phyloP scores from a whole-genome alignment of 2,797 vertebrate genomes.

The Gymnopithys bicolor region DNA sequence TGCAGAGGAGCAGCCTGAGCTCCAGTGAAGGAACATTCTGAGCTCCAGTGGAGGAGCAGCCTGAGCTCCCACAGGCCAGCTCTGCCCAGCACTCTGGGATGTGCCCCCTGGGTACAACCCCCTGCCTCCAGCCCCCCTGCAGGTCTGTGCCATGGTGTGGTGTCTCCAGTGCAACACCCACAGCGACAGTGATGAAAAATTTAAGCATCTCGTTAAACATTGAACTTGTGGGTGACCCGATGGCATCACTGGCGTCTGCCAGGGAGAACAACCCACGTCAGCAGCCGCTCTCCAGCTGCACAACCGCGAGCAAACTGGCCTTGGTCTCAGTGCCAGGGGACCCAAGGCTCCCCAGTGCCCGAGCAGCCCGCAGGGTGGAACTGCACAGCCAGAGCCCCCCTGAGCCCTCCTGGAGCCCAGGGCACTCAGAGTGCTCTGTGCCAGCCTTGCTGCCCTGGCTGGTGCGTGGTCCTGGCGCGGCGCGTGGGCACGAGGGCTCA shows the following conservation, averaged over 20 bases:
- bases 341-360: rapidly evolving
- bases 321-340: rapidly evolving
- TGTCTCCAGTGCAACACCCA: rapidly evolving
- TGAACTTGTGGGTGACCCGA: background rate
- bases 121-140: background rate
- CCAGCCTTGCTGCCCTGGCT: rapidly evolving
- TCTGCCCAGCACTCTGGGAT: rapidly evolving
- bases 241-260: rapidly evolving
- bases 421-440: rapidly evolving
- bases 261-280: background rate
- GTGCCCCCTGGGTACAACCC: rapidly evolving
- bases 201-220: background rate
- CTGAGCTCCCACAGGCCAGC: rapidly evolving
- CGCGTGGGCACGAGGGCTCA: rapidly evolving
- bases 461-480: rapidly evolving
- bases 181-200: background rate
- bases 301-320: rapidly evolving
- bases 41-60: background rate
- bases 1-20: background rate
- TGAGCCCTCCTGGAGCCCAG: background rate
- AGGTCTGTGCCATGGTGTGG: rapidly evolving
- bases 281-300: background rate
- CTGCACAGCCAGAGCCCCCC: background rate
- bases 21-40: background rate
- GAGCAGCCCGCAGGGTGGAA: rapidly evolving